A percentile compares a stretch with the other conserved stretches of the same genome.
Conservation (phyloP, 2,888 invertebrate species). For the Chalcosyrphus nemorum region DNA sequence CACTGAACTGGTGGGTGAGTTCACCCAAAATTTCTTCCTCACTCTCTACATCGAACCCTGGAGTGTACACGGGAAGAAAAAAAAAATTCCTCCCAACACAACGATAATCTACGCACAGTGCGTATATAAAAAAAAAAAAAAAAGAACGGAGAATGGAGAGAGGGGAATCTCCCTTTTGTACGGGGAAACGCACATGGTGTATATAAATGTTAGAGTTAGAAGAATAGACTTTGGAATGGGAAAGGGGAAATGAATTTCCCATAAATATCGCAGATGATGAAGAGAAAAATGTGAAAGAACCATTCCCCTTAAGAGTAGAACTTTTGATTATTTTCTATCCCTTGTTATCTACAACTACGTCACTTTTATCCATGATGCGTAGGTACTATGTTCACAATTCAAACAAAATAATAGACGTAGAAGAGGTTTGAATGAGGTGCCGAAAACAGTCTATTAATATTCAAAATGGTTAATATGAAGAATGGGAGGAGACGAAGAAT, state of each 20-base stretch:
- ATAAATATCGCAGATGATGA: conserved; percentile 14
- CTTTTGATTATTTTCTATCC: background rate
- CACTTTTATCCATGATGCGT: conserved; percentile 4
- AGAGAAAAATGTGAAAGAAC: conserved; percentile 24
- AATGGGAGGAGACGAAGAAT: conserved; percentile 16
- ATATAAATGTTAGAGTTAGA: background rate
- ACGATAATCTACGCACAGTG: conserved; percentile 34
- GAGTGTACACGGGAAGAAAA: conserved; percentile 5
- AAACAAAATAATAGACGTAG: background rate
- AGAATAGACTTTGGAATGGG: conserved; percentile 21
- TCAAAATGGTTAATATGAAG: conserved; percentile 41
- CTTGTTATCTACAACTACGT: background rate
- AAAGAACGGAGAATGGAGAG: conserved; percentile 19
- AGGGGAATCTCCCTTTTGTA: conserved; percentile 6
- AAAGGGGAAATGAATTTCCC: conserved; percentile 59
- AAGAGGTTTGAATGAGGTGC: conserved; percentile 18
- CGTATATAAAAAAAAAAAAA: conserved; percentile 31
- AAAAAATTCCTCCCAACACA: conserved; percentile 14
- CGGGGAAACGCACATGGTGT: conserved; percentile 7
- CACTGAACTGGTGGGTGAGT: conserved; percentile 80
- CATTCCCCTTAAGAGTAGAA: background rate
- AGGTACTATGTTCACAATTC: background rate
- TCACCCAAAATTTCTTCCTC: conserved; percentile 76
- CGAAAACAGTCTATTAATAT: conserved; percentile 31
- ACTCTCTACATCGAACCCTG: conserved; percentile 33